Evolutionary conservation across 2,888 invertebrate genomes (phyloP).

Genomic region (Epiblema foenella): DNA sequence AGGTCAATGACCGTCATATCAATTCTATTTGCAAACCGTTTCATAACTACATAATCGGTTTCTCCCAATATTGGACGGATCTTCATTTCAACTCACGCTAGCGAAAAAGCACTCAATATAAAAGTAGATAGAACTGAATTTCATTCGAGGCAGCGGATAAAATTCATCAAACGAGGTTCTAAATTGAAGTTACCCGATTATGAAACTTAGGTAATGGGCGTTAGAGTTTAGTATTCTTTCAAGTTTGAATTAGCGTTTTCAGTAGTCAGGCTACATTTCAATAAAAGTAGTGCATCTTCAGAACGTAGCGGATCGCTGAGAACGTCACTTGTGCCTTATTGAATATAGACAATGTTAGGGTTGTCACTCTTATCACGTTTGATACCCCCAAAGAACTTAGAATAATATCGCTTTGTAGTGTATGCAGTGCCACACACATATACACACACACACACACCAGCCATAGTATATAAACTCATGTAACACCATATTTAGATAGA

Average conservation of each 20-base stretch:
- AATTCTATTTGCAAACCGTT: slow-evolving; percentile 33
- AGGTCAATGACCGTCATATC: slow-evolving; percentile 16
- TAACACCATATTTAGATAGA: too few relatives aligned
- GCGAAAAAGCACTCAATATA: slow-evolving; percentile 13
- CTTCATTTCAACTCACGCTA: slow-evolving; percentile 23
- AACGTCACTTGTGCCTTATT: slow-evolving; percentile 33
- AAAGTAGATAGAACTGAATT: slow-evolving; percentile 2
- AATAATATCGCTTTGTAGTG: too few relatives aligned
- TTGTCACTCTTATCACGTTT: neutral
- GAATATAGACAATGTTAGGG: slow-evolving; percentile 29
- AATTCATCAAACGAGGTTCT: slow-evolving; percentile 31
- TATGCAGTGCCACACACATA: too few relatives aligned
- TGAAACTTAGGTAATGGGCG: neutral
- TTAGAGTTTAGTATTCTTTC: slow-evolving; percentile 13
- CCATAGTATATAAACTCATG: too few relatives aligned
- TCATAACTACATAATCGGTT: slow-evolving; percentile 42
- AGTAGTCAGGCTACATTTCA: slow-evolving; percentile 27
- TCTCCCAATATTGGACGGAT: slow-evolving; percentile 33
- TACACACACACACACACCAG: too few relatives aligned
- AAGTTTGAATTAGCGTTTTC: slow-evolving; percentile 11
- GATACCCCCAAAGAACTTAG: too few relatives aligned
- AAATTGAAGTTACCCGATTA: neutral
- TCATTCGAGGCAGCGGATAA: neutral
- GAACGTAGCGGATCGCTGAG: slow-evolving; percentile 31
- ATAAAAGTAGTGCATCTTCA: slow-evolving; percentile 38